Base-by-base conservation (phyloP, 2,113 vertebrate species). In the pig (Sus scrofa) region DNA sequence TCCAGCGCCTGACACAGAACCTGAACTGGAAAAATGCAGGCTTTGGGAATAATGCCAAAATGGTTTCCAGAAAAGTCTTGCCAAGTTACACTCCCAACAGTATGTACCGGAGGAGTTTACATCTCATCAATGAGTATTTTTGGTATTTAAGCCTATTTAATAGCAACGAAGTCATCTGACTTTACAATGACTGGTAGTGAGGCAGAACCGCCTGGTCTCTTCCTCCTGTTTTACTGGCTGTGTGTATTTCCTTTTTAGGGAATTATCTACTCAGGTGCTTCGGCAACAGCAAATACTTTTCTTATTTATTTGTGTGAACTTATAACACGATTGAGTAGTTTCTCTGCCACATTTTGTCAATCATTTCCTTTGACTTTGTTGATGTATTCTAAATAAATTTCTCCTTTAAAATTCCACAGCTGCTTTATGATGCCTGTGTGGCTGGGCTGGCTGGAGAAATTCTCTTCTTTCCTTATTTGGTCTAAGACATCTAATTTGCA, bases 151-250 rank as follows among this genome's bases (percentile, higher is more conserved):
- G 32, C 56, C 73, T 60, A 71, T 79, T 68, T 14, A 58, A 22
- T 8, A 96, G 22, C 94, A 96, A 89, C 73, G 65, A 32, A 44
- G 86, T 74, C 22, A 62, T 75, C 89, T 27, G 32, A 62, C 54
- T 91, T 65, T 79, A 77, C 56, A 78, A 56, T 50, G 71, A 84
- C 20, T 58, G 79, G 10, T 27, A 16, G 52, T 78, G 15, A 79
- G 15, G 92, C 6, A 65, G 37, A 89, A 71, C 3, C 75, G 4
- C 0, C 5, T 7, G 18, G 27, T n/a, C 56, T 79, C 56, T 56
- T n/a, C 16, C 54, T 15, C 27, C 26, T 62, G 54, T 39, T 74
- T 92, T 56, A 89, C 19, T 75, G 27, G 67, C 22, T 73, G 6
- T 16, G 44, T 54, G 24, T 84, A 86, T 30, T 88, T 88, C 27